These are phyloP conservation scores for Trematomus loennbergii DNA, from an alignment of 2,113 vertebrate species.

Conservation along the genomic window DNA sequence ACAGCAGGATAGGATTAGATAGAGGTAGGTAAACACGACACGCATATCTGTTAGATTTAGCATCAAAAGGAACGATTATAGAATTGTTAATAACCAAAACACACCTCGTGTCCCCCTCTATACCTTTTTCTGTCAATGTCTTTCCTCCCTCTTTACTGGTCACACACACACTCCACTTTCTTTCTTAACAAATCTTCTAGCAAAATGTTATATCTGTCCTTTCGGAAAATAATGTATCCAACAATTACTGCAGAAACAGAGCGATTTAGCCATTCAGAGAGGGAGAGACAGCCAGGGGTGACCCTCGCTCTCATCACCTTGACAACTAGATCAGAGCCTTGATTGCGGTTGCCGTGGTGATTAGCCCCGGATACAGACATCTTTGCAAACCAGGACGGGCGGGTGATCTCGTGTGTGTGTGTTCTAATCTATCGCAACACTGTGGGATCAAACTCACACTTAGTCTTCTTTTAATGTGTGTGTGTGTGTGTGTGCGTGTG, in stretches of 20 bases:
- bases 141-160: background rate
- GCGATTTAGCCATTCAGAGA: constrained; percentile 36
- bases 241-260: constrained; percentile 4
- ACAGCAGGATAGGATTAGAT: constrained; percentile 74
- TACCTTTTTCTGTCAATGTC: background rate
- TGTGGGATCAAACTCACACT: background rate
- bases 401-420: no score
- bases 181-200: background rate
- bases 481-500: constrained; percentile 18
- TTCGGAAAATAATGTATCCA: background rate
- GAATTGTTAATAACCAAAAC: constrained; percentile 28
- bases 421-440: constrained; percentile 9
- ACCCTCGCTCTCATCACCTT: constrained; percentile 72
- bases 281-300: constrained; percentile 50
- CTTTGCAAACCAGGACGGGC: constrained; percentile 45
- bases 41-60: constrained; percentile 50
- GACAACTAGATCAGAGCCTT: constrained; percentile 77
- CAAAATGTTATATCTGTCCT: background rate
- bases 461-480: constrained; percentile 18
- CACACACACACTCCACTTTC: background rate
- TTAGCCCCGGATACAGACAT: constrained; percentile 62
- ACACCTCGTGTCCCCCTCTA: background rate
- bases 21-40: constrained; percentile 62
- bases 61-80: constrained; percentile 30
- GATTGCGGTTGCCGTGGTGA: constrained; percentile 78